Conservation (phyloP, 2,888 invertebrate species). For the Cerastis rubricosa region DNA sequence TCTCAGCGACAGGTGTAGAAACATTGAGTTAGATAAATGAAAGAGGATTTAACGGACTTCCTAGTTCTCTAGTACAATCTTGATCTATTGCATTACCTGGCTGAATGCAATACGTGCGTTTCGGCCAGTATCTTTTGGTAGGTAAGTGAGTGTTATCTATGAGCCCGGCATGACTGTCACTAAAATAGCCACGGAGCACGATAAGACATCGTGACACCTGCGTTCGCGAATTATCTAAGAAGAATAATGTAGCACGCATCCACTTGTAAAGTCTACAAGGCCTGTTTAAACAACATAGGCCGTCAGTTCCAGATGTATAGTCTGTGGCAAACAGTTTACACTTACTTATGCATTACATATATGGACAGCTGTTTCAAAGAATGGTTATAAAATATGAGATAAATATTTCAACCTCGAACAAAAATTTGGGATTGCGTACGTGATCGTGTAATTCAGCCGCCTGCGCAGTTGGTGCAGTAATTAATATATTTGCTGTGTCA, state of each 20-base stretch:
- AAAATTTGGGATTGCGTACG: conserved; percentile 47
- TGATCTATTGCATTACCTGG: conserved; percentile 46
- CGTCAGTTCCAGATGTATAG: conserved; percentile 50
- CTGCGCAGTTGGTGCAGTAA: conserved; percentile 25
- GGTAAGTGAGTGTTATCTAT: conserved; percentile 66
- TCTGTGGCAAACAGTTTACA: conserved; percentile 40
- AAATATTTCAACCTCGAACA: conserved; percentile 53
- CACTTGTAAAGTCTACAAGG: conserved; percentile 37
- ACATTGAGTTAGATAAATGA: conserved; percentile 24
- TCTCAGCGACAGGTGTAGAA: conserved; percentile 20
- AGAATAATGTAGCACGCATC: conserved; percentile 47
- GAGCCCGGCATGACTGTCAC: conserved; percentile 61
- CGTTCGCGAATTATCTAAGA: conserved; percentile 62
- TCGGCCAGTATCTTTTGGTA: conserved; percentile 50
- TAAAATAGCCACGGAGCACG: conserved; percentile 70
- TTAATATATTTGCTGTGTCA: background rate
- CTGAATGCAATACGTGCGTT: conserved; percentile 43
- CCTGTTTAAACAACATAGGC: conserved; percentile 56
- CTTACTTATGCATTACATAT: conserved; percentile 39
- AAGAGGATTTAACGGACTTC: conserved; percentile 20
- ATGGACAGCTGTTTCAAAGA: conserved; percentile 59
- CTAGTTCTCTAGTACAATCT: conserved; percentile 26
- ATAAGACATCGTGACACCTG: conserved; percentile 73
- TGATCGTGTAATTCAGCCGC: conserved; percentile 29
- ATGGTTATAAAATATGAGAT: conserved; percentile 38